Base-by-base conservation (phyloP, 2,113 vertebrate genomes). In the Salvator merianae region DNA sequence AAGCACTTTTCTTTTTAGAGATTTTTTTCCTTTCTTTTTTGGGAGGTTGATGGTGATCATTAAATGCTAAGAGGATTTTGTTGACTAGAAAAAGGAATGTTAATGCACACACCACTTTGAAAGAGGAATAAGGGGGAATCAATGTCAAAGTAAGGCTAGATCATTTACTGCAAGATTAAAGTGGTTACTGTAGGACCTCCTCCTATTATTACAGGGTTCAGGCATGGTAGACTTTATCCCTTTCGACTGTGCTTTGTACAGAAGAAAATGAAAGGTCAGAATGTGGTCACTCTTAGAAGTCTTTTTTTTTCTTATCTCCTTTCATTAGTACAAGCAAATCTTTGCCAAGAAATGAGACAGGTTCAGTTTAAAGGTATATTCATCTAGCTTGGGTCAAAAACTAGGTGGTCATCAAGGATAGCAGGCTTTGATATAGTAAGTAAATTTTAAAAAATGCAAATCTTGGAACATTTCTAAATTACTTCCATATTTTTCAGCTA, bases 1-100 rank as follows among this genome's bases (percentile, higher is more conserved):
- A 73, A 68, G 5, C n/a, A 63, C 69, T 87, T 36, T 84, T 65
- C 82, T 66, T 79, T 87, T 93, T 87, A 81, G 80, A 92, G 92
- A 5, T 59, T 20, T 59, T 87, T 34, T 84, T 65, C 82, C 68
- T 59, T 59, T 59, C 55, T 59, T 79, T 87, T 92, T 87, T 78
- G 79, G 91, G 92, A 20, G 43, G 30, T 40, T 62, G 38, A 22
- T 7, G 82, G 84, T 84, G 86, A 91, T 93, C 91, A 90, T 93
- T 85, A 85, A 72, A 43, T 89, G 50, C 88, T 90, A 93, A 94
- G 91, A 93, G 88, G 93, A 95, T 95, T 96, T 83, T 94, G 77
- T 86, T 95, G 93, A 86, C 88, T 85, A 90, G 85, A 81, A 66
- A 76, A 71, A 36, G 84, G 74, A 90, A 90, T 89, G 88, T 90